Evolutionary conservation across 1,140 invertebrate genomes (phyloP), one percentile per base, ranked within the genome.

Genomic region (Oedothorax gibbosus): DNA sequence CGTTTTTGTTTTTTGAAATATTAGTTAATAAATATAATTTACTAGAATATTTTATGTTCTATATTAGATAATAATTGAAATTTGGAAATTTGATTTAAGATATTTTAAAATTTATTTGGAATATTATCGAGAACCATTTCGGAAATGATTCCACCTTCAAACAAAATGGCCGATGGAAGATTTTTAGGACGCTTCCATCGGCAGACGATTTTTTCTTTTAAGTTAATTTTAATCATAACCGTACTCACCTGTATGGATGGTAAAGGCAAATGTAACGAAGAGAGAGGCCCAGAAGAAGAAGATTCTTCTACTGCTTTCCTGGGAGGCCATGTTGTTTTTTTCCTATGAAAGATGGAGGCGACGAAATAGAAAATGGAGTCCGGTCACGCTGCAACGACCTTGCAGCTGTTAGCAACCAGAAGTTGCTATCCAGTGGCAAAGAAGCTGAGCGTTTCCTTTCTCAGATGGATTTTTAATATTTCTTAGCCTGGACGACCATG

Each of bases 351-450:
- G 75, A 18, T 73, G 71, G 18, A 18, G 12, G 20, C 71, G 54
- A 21, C 71, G 7, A 54, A 73, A 20, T 14, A 35, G 76, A 50
- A 50, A 56, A 79, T 79, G 76, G 64, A 80, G 54, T 71, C 73
- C 72, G 68, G 68, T 82, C 69, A 72, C 79, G 69, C 68, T 62
- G 56, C 68, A 64, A 82, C 56, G 79, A 82, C 68, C 68, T 72
- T 72, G 68, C 79, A 82, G 69, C 68, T 73, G 56, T 51, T 57
- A 82, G 56, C 76, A 68, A 64, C 76, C 76, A 68, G 76, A 35
- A 20, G 76, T 64, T 79, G 76, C 76, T 79, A 79, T 21, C 76
- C 76, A 79, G 76, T 14, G 76, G 62, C 76, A 79, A 79, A 79
- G 64, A 65, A 54, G 76, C 64, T 54, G 76, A 79, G 76, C 76